phyloP scores from a whole-genome alignment of 2,113 vertebrate genomes.

The Tachysurus fulvidraco region DNA sequence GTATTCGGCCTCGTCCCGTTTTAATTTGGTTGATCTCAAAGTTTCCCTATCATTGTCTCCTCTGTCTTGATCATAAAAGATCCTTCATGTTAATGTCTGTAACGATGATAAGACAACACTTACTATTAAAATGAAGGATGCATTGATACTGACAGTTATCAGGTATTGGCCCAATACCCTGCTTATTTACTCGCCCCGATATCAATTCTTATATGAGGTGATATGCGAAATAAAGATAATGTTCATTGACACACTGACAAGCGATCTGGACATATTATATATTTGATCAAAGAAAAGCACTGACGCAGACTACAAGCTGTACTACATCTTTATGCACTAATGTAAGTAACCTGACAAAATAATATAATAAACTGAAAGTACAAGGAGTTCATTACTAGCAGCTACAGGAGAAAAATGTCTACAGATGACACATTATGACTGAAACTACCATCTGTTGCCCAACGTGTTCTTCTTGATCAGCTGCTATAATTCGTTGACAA shows the following conservation, averaged over 20 bases:
- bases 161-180: background rate
- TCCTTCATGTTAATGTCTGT: too few relatives aligned
- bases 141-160: background rate
- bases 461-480: background rate
- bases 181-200: background rate
- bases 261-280: background rate
- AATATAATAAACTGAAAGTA: background rate
- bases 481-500: background rate
- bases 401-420: background rate
- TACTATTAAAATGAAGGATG: background rate
- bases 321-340: background rate
- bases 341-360: background rate
- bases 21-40: too few relatives aligned
- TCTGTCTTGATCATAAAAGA: too few relatives aligned
- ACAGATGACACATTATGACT: background rate
- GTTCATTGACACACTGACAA: too few relatives aligned
- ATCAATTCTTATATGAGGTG: background rate
- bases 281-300: background rate
- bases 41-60: too few relatives aligned
- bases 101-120: background rate
- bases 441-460: background rate
- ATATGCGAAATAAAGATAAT: background rate
- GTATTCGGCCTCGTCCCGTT: too few relatives aligned
- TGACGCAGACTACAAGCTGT: background rate
- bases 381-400: background rate